Base-by-base conservation (phyloP, 2,888 invertebrate genomes). In the Apocheima hispidaria region DNA sequence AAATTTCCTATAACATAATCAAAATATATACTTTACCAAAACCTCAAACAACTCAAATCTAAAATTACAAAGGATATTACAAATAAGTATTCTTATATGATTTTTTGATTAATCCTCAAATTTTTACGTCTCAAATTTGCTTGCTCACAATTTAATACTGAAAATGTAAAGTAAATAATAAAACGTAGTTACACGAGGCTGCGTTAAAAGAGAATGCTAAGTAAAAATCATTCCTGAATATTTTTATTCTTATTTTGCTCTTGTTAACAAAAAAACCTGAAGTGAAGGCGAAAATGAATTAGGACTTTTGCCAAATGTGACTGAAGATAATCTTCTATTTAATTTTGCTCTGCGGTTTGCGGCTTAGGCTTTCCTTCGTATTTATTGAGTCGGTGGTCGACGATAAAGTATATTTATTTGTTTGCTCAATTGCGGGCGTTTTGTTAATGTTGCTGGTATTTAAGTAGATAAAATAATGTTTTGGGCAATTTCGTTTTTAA, bases 341-440 rank as follows among this genome's bases (percentile, higher is more conserved):
- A 66, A 65, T 68, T 66, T 59, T 16, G 43, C 40, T 50, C 59
- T 74, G 73, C 50, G 72, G 73, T 75, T 78, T 75, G 74, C 60
- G 66, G 75, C 68, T 65, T 65, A 38, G 44, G 54, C 54, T 54
- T 18, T 30, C 35, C 28, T 43, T 26, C 21, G 18, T 60, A 51
- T 57, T 53, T 49, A 43, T 53, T 49, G 43, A 62, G 28, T 23
- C 21, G 53, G 35, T 43, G 21, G 51, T 4, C 18, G 46, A 18
- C 40, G 59, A 60, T 60, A 60, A 60, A 54, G 16, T 23, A 43
- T 54, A 50, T 60, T 54, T 54, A 54, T 60, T 54, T 53, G 59
- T 49, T 60, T 48, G 52, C 18, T 14, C 16, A 54, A 50, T 50
- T 30, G 55, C 44, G 60, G 53, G 35, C 23, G 30, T 38, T 58